Conservation (phyloP, 2,113 vertebrate species). For the Tupaia chinensis region DNA sequence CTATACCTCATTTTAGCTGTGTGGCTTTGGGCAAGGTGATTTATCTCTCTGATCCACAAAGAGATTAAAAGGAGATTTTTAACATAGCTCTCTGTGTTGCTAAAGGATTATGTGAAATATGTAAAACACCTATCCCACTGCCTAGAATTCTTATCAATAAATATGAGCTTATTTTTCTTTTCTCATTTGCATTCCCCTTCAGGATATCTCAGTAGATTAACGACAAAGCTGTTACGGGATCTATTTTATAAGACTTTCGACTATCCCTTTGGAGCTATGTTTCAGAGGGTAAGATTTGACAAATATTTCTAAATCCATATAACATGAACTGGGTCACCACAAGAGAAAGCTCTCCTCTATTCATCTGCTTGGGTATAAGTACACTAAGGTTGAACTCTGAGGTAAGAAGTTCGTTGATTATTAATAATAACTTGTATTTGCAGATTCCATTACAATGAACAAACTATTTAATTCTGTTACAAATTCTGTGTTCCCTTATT, state of each 20-base stretch:
- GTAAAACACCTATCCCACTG: constrained; percentile 1
- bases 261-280: not conserved
- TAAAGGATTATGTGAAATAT: constrained; percentile 18
- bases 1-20: constrained; percentile 48
- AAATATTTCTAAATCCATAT: not conserved
- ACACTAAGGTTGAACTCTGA: not conserved
- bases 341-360: not conserved
- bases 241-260: constrained; percentile 38
- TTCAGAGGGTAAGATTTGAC: not conserved
- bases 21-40: constrained; percentile 62
- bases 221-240: not conserved
- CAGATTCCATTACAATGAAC: not conserved
- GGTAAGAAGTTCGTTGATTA: not conserved
- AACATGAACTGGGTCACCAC: not conserved
- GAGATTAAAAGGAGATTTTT: constrained; percentile 56
- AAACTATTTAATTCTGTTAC: not conserved
- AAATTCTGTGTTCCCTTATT: not conserved
- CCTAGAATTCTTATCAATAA: constrained; percentile 36
- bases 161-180: not conserved
- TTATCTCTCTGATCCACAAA: constrained; percentile 65
- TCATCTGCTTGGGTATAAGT: not conserved
- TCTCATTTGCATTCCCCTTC: constrained; percentile 32
- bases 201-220: constrained; percentile 12
- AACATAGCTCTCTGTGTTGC: constrained; percentile 6
- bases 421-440: not conserved